Evolutionary conservation across 2,797 vertebrate species (phyloP), one percentile per base, ranked within the genome.

Genomic region (Xenopus petersii): DNA sequence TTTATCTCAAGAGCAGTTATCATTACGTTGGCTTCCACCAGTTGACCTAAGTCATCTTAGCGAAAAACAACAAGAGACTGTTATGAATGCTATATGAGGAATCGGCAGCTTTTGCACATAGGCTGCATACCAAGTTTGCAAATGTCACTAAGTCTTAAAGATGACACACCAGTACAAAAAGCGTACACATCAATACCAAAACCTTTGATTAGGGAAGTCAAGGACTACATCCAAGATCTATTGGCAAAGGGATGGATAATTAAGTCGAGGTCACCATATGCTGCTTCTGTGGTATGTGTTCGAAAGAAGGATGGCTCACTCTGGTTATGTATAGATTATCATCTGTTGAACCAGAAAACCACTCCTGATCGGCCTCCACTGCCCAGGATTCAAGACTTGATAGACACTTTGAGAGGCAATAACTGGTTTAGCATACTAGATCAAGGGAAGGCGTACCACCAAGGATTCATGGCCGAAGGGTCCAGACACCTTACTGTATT

Each of bases 401-500:
- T 62, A 8, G 26, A 33, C 26, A 13, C 10, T 13, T 15, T 62
- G 10, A 13, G 24, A 24, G 60, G 60, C 2, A 30, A 13, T 12
- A 5, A 3, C 26, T 62, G 60, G 60, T 62, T 62, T 13, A 11
- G 10, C 13, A 24, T 62, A 5, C 11, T 62, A 12, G 26, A 62
- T 26, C 60, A 62, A 62, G 60, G 60, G 2, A 62, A 62, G 13
- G 60, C 60, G 10, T 62, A 62, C n/a, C 60, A 62, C 21, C 60
- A 62, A 13, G 60, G 60, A 1, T 59, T 59, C n/a, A 17, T 59
- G n/a, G 26, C 26, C 3, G 26, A 26, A 26, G 26, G 26, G 26
- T 26, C 26, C 26, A 26, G 26, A 26, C 26, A 12, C 8, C 56
- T 59, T 8, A 24, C 56, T 59, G 56, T n/a, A 7, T 59, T 59